Base-by-base conservation (phyloP, 2,888 invertebrate species). In the Brachyptera risi region DNA sequence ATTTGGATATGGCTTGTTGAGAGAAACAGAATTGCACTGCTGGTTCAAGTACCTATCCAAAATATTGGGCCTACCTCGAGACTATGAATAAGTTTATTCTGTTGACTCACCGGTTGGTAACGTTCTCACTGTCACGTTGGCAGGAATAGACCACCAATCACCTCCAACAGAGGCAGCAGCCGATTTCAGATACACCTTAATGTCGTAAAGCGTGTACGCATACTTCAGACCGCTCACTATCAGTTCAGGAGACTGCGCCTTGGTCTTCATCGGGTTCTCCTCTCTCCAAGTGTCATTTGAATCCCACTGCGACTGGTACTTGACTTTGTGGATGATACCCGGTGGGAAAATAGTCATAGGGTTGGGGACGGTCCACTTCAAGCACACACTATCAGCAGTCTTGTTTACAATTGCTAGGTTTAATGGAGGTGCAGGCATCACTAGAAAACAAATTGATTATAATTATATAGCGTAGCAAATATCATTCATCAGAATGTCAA, bases 71-170 rank as follows among this genome's bases (percentile, higher is more conserved):
- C n/a, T n/a, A n/a, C n/a, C n/a, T n/a, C n/a, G n/a, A n/a, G n/a
- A n/a, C n/a, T n/a, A n/a, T n/a, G n/a, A n/a, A n/a, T n/a, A n/a
- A n/a, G n/a, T n/a, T n/a, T n/a, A n/a, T n/a, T n/a, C n/a, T n/a
- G 38, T 0, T 7, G 15, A 15, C 49, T 49, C 57, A 63, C 63
- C 60, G 51, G 19, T 56, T 24, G 59, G 50, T 19, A 21, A 75
- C 2, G 92, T 92, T 65, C 80, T 78, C 66, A 87, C 81, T 1
- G 81, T 76, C 51, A 79, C 73, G 37, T 78, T 80, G 44, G 82
- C 80, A 65, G 84, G 84, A 56, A 83, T 75, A 40, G 92, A 91
- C 90, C 90, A 92, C 73, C 82, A 78, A 9, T 74, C 78, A 62
- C 84, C 82, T 26, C 80, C 81, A 38, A 68, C 70, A 3, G 74